Base-by-base conservation (phyloP, 2,888 invertebrate genomes). In the Tromatobia lineatoria region DNA sequence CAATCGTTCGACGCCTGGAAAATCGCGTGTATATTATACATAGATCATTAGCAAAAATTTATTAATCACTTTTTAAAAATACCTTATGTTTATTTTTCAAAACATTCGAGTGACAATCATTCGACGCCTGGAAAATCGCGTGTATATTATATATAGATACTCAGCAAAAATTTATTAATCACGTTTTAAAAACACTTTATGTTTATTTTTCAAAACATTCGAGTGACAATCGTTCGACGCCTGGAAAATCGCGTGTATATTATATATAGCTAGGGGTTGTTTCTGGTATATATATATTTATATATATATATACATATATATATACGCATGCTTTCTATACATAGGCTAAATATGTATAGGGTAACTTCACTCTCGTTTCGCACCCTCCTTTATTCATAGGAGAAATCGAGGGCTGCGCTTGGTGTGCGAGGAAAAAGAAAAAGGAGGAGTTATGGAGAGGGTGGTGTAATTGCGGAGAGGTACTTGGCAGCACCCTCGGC, bases 321-420 rank as follows among this genome's bases (percentile, higher is more conserved):
- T 47, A 8, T 47, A 54, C 18, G 8, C 10, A 23, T 54, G 54
- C 54, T 13, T 23, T 2, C 13, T 25, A 25, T 25, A 25, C 10
- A 57, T 11, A 10, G 20, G 10, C 54, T 13, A 13, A 57, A 57
- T 25, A 25, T 57, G 20, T 54, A 18, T 18, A 25, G 54, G 54
- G 47, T 57, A 47, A 42, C 29, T 70, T 52, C 70, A 76, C 70
- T 76, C 81, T 76, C 71, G 57, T 29, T 71, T 81, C 70, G 52
- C 15, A 47, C 71, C 76, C 67, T 76, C 70, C 57, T 79, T 79
- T 83, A 75, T 83, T 75, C 79, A 71, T 75, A 71, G 73, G 75
- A 66, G 66, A 76, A 83, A 83, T 83, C 75, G 83, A 83, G 70
- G 83, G 70, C 70, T 57, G 75, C 54, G 81, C 76, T 76, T 70